Percentiles rank a stretch among this genome's conserved stretches.
Conservation (phyloP, 2,797 vertebrate genomes). For the Varecia variegata region DNA sequence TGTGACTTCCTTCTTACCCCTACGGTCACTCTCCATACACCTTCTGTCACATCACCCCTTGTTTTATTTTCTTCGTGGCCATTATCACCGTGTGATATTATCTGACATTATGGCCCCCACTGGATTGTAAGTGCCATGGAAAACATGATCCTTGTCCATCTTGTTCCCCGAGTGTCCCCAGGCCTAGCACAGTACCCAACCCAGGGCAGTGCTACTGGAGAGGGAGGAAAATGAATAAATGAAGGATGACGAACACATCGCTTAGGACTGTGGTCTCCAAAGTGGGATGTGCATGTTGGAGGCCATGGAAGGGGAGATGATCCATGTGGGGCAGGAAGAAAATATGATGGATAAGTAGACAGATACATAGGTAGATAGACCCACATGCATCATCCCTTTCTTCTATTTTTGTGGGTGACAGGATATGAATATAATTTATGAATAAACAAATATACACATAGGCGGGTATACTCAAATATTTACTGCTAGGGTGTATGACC, state of each 20-base stretch:
- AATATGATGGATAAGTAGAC: not conserved
- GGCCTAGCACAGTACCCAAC: not conserved
- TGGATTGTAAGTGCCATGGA: not conserved
- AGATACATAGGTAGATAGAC: not conserved
- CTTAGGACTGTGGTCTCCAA: not conserved
- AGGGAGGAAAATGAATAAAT: too few species aligned
- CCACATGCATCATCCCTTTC: not conserved
- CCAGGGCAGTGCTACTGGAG: not conserved
- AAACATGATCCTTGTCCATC: not conserved
- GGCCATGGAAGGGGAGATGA: not conserved
- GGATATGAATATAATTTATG: not conserved
- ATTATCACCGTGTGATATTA: not conserved
- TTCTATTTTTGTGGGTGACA: not conserved
- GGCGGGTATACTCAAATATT: not conserved
- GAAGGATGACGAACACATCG: not conserved
- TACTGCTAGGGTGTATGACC: not conserved
- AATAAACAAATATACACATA: not conserved
- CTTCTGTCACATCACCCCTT: not conserved
- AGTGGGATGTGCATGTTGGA: not conserved
- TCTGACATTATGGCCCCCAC: not conserved
- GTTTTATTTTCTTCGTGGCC: not conserved
- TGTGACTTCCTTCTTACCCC: not conserved
- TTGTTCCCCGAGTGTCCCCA: not conserved
- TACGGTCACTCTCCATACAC: not conserved
- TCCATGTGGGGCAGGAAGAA: not conserved